These are phyloP conservation scores for Esox masquinongy DNA, from an alignment of 2,797 vertebrate genomes.

Conservation along the genomic window DNA sequence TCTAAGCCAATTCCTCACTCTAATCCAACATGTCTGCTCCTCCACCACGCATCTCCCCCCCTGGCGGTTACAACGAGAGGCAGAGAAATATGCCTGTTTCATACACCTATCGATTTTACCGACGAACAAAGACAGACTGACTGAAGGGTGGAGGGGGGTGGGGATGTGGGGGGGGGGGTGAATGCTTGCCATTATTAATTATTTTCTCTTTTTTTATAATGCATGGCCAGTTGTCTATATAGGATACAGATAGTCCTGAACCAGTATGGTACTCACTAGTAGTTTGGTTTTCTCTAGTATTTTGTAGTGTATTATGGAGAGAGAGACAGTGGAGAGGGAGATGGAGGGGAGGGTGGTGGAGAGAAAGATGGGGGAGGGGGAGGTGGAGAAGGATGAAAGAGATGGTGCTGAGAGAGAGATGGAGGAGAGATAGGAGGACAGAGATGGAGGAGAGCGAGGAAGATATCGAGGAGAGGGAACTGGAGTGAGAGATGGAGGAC, in stretches of 20 bases:
- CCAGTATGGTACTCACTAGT: no score
- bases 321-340: not conserved
- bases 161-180: slow-evolving; percentile 4
- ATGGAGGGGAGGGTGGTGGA: not conserved
- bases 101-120: slow-evolving; percentile 71
- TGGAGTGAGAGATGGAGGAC: slow-evolving; percentile 45
- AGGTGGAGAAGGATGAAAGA: slow-evolving; percentile 37
- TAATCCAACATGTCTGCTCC: slow-evolving; percentile 24
- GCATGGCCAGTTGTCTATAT: not conserved
- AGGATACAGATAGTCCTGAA: not conserved
- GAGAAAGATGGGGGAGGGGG: slow-evolving; percentile 61
- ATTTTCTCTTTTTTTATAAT: not conserved
- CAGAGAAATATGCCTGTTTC: slow-evolving; percentile 68
- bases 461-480: slow-evolving; percentile 44
- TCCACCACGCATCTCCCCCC: slow-evolving; percentile 36
- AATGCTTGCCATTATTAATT: not conserved
- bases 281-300: no score
- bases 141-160: slow-evolving; percentile 47
- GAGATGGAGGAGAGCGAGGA: slow-evolving; percentile 13
- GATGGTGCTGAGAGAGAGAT: no score
- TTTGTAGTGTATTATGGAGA: not conserved
- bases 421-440: slow-evolving; percentile 33
- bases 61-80: slow-evolving; percentile 51
- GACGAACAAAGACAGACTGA: slow-evolving; percentile 67
- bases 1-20: slow-evolving; percentile 11